Base-by-base conservation (phyloP, 2,797 vertebrate species). In the Remorina albescens region DNA sequence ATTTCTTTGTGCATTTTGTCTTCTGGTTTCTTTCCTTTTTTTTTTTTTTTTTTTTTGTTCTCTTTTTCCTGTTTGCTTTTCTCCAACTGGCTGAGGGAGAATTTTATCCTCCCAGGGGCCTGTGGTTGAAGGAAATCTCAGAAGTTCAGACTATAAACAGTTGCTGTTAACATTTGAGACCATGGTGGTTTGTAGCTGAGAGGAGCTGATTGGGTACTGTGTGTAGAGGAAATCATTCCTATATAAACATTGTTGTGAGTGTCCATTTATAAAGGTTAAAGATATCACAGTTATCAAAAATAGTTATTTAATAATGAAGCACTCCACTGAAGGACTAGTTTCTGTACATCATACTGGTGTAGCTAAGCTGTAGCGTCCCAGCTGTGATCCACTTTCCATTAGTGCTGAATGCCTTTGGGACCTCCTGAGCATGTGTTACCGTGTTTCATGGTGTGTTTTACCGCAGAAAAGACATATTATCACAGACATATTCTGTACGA, bases 81-180 rank as follows among this genome's bases (percentile, higher is more conserved):
- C 73, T 62, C 71, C 42, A 47, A 53, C 75, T 59, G 50, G 67
- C 76, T 64, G 76, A 72, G 54, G 67, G 68, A 82, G 74, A 90
- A 81, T 77, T 57, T 66, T 51, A 77, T 74, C 76, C 63, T 87
- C 86, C 78, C 76, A 57, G 47, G 72, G 63, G 77, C 32, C 56
- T 60, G 12, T 66, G 81, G 78, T 78, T 28, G 72, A 69, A 78
- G 69, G 60, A 79, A 82, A 81, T 75, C 67, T 78, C 74, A 72
- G 82, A 65, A 65, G 81, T 83, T 81, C 74, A 79, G 67, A 69
- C 58, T 66, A 76, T 70, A 78, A 86, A 87, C 71, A 81, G 69
- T 72, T 15, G 6, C 65, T 83, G 81, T 81, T 86, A 77, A 82
- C 71, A 81, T 82, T 82, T 30, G 41, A 83, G 72, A 60, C 65